Evolutionary conservation across 2,113 vertebrate genomes (phyloP), one percentile per base, ranked within the genome.

Genomic region (Aplodontia rufa): DNA sequence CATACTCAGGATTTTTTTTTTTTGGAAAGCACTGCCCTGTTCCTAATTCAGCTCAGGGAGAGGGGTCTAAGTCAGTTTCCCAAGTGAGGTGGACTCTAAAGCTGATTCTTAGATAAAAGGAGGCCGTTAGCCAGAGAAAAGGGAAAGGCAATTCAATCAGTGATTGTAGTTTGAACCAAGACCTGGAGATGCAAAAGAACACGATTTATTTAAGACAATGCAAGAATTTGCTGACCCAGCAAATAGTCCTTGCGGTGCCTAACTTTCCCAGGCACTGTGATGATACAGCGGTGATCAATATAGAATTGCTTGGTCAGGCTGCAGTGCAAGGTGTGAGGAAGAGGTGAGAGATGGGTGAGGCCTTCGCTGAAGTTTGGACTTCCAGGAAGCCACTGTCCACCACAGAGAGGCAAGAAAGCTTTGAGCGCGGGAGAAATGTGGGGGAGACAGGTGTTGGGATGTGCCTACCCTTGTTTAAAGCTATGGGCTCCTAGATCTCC

Each of bases 261-360:
- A 0, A 24, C 45, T 26, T 0, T 74, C 35, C 71, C 35, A 28
- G 51, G n/a, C 71, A 2, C 10, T 11, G 30, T 45, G 91, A 49
- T 2, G 4, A 19, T 1, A 26, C 2, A 51, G 32, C 13, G 3
- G 86, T 13, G 51, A 26, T 22, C 81, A 66, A 3, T 17, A 35
- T 11, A 55, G 87, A 13, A 55, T 5, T 7, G 24, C n/a, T 40
- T 47, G 17, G 16, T 30, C 37, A 75, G 30, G 80, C 45, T 71
- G 45, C 49, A 62, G 47, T 8, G 11, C 1, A 1, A 3, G 26
- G 26, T 3, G 1, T 8, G 1, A 89, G n/a, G 37, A 19, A 53
- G 62, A 19, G 1, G 9, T 0, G 6, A 74, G 42, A 40, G 26
- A 3, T 7, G 2, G 24, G 13, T 45, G 22, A 76, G 42, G 69